phyloP scores from a whole-genome alignment of 2,888 invertebrate genomes.

The Pollenia angustigena region DNA sequence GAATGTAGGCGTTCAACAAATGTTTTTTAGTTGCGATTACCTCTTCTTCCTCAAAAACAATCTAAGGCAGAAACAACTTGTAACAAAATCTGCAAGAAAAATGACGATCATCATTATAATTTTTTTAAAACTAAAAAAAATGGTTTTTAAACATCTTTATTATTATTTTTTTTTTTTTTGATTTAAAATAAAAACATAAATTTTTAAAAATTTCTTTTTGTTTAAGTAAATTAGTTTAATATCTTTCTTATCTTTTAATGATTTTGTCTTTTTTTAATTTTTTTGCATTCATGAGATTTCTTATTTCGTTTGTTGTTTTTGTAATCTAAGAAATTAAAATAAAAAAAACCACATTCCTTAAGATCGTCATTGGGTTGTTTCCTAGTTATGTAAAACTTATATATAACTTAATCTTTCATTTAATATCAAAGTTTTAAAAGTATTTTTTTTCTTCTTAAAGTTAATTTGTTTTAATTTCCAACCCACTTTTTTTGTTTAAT shows the following conservation, averaged over 20 bases:
- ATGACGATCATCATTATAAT: conserved; percentile 56
- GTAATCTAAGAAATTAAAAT: not conserved
- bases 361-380: conserved; percentile 54
- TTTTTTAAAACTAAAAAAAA: not conserved
- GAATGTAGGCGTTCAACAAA: conserved; percentile 2
- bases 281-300: not conserved
- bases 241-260: conserved; percentile 10
- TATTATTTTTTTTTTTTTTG: conserved; percentile 20
- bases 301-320: conserved; percentile 5
- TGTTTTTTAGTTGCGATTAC: conserved; percentile 39
- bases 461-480: conserved; percentile 32
- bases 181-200: conserved; percentile 39
- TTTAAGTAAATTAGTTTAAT: conserved; percentile 5
- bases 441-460: conserved; percentile 60
- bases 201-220: conserved; percentile 21
- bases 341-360: conserved; percentile 61
- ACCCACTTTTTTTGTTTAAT: conserved; percentile 38
- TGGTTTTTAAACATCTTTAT: conserved; percentile 13
- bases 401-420: conserved; percentile 7
- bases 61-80: conserved; percentile 29
- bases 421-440: conserved; percentile 42
- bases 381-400: conserved; percentile 33
- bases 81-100: conserved; percentile 30
- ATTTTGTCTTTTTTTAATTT: not conserved
- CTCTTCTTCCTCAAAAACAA: not conserved